Conservation (phyloP, 2,888 invertebrate genomes). For the Caenorhabditis virilis region DNA sequence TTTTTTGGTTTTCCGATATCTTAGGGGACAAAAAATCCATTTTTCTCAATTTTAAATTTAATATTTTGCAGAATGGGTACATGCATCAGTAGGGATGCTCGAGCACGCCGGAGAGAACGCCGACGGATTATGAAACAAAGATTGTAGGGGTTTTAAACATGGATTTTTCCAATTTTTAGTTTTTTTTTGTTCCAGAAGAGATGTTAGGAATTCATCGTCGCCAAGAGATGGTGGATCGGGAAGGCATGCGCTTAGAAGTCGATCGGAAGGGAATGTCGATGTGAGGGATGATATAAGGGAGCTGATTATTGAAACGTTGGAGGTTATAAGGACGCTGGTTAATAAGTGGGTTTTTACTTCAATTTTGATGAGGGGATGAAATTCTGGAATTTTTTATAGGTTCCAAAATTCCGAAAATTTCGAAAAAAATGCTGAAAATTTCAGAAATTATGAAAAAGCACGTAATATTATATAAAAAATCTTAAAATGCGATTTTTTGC, state of each 20-base stretch:
- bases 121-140: conserved; percentile 10
- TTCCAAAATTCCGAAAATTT: neutral
- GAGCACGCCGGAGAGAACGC: conserved; percentile 21
- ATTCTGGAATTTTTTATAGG: neutral
- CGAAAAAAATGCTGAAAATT: too few species aligned
- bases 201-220: conserved; percentile 8
- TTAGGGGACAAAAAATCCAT: neutral
- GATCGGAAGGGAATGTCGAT: conserved; percentile 4
- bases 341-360: conserved; percentile 77
- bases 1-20: neutral
- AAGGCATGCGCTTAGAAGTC: neutral
- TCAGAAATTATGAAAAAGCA: too few species aligned
- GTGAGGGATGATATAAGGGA: conserved; percentile 70
- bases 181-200: conserved; percentile 13
- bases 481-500: too few species aligned
- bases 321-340: conserved; percentile 81
- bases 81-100: conserved; percentile 78
- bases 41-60: neutral
- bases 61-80: conserved; percentile 75
- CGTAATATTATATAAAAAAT: too few species aligned
- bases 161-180: neutral
- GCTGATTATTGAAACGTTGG: conserved; percentile 81
- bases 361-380: too few species aligned
- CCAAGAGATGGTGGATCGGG: neutral
- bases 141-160: conserved; percentile 8